Conservation (phyloP, 2,113 vertebrate species). For the Channa argus region DNA sequence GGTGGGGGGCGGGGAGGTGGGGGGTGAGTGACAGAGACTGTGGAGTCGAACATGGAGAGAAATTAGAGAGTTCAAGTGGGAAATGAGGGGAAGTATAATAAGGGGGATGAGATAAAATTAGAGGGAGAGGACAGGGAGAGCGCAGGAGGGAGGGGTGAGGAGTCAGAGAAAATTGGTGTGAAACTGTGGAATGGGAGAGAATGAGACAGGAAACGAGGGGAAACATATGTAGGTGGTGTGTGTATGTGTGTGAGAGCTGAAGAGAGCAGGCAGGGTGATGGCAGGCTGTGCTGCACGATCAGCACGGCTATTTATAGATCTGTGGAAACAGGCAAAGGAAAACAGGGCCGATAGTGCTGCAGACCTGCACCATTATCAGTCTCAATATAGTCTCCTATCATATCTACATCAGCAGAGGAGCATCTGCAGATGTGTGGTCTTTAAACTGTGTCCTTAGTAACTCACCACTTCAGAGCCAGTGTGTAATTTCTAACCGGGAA, state of each 20-base stretch:
- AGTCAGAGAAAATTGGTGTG: slow-evolving; percentile 20
- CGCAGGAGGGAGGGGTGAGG: background rate
- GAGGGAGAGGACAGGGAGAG: slow-evolving; percentile 1
- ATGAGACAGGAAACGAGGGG: background rate
- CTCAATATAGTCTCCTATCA: slow-evolving; percentile 18
- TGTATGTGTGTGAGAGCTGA: slow-evolving; percentile 28
- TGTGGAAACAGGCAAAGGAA: slow-evolving; percentile 57
- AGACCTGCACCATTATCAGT: slow-evolving; percentile 43
- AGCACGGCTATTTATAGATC: slow-evolving; percentile 73
- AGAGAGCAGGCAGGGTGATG: slow-evolving; percentile 42
- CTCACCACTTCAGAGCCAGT: no score
- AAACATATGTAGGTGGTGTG: slow-evolving; percentile 19
- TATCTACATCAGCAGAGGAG: slow-evolving; percentile 2
- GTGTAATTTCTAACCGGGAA: no score
- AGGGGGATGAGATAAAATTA: slow-evolving; percentile 44
- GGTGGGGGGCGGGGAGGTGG: background rate
- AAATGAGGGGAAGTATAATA: slow-evolving; percentile 40
- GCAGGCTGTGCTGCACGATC: slow-evolving; percentile 59
- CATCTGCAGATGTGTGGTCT: background rate
- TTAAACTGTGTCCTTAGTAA: no score
- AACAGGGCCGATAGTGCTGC: slow-evolving; percentile 47
- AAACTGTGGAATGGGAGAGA: slow-evolving; percentile 19
- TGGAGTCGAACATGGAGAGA: slow-evolving; percentile 3
- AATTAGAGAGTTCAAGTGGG: slow-evolving; percentile 26
- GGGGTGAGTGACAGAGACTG: background rate